Base-by-base conservation (phyloP, 2,797 vertebrate genomes). In the Notamacropus eugenii region DNA sequence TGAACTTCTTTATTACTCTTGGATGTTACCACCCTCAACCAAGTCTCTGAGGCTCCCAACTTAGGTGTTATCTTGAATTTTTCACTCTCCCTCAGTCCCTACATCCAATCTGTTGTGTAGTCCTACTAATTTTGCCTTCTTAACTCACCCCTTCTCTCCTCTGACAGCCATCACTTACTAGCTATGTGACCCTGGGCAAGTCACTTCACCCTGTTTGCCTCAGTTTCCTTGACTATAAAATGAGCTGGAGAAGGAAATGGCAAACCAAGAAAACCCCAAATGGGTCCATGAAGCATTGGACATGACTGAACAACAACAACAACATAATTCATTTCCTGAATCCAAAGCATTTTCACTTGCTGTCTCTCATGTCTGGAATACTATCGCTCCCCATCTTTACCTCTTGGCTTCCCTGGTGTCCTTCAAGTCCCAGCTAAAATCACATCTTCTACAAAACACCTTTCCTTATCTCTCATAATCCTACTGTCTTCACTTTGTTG, bases 1-100 rank as follows among this genome's bases (percentile, higher is more conserved):
- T 82, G 67, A 82, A 46, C 19, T 82, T 82, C 67, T n/a, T 82
- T 82, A 90, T 95, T 97, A 93, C 55, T 62, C 50, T 19, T 28
- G 96, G 93, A 91, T 90, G 94, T 57, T 57, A 59, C 92, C 31
- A 52, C 19, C 22, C 91, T 46, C 11, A 54, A 93, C 55, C 54
- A 13, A 94, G 27, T 0, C 90, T 54, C 57, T 40, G 12, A 46
- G 16, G 28, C 55, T 54, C 74, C 28, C 93, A 91, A 90, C 2
- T 4, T 90, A 24, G 55, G 12, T 29, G 34, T 92, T 93, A 74
- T 57, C 29, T 55, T 93, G 91, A 0, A 90, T 16, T 34, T 95
- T 31, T 58, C 55, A 46, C 94, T 96, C 92, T 95, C 13, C 12
- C 19, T 29, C 29, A 52, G 22, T 22, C 12, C 55, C 54, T 93